phyloP scores from a whole-genome alignment of 2,888 invertebrate species.

The Macrostomum cliftonense region DNA sequence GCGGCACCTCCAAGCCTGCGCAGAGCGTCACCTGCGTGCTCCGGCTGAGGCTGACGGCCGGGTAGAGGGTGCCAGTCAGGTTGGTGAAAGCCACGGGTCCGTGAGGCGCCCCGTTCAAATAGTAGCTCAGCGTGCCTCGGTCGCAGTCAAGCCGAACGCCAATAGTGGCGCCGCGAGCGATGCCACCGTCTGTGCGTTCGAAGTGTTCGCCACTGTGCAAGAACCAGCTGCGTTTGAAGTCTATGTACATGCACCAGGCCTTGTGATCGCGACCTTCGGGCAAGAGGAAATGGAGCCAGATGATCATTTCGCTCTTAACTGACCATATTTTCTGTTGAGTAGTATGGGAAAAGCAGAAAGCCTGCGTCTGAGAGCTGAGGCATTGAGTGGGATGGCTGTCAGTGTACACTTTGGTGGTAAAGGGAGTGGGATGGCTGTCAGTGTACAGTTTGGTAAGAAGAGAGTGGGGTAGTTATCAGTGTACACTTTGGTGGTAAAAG shows the following conservation, averaged over 20 bases:
- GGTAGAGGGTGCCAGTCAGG: slow-evolving; percentile 64
- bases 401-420: no score
- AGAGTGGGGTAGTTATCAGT: no score
- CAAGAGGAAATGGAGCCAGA: no score
- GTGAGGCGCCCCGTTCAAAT: slow-evolving; percentile 79
- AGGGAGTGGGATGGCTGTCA: no score
- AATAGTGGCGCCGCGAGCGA: slow-evolving; percentile 60
- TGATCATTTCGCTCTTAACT: no score
- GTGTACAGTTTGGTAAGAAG: no score
- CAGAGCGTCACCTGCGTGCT: slow-evolving; percentile 80
- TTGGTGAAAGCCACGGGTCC: slow-evolving; percentile 78
- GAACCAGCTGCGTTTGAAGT: slow-evolving; percentile 86
- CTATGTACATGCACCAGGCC: slow-evolving; percentile 94
- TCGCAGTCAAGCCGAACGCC: slow-evolving; percentile 79
- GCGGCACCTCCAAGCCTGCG: slow-evolving; percentile 71
- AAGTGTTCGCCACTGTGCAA: slow-evolving; percentile 83
- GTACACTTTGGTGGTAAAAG: no score
- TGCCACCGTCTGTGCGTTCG: slow-evolving; percentile 71
- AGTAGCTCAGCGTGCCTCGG: slow-evolving; percentile 69
- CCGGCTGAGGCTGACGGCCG: slow-evolving; percentile 84
- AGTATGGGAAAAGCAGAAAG: no score
- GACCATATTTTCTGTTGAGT: no score
- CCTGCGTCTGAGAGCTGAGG: no score
- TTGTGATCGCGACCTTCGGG: slow-evolving; percentile 96
- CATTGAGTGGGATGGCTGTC: no score